Evolutionary conservation across 1,140 invertebrate species (phyloP), one percentile per base, ranked within the genome.

Genomic region (Doryteuthis pealeii): DNA sequence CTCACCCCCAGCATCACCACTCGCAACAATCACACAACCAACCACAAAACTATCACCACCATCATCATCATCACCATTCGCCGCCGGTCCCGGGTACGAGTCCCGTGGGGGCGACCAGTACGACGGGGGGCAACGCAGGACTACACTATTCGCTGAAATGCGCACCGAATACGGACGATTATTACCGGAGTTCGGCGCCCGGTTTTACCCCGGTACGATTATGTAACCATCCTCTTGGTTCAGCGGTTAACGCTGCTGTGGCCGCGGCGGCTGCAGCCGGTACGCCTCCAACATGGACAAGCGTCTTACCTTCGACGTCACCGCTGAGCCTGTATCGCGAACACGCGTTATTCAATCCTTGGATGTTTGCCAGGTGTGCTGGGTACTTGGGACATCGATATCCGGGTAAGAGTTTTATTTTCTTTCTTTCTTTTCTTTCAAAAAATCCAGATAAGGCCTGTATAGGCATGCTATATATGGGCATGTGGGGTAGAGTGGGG

Each of bases 81-180:
- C 54, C 54, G 5, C 18, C 54, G 1, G 22, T 22, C 22, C 45
- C 45, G 22, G 45, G 45, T 49, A 14, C 45, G 45, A 49, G 22
- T 12, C 65, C 65, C 1, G 31, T 30, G 28, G n/a, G n/a, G 28
- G 31, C 28, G n/a, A 4, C 28, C 4, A 30, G 22, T 30, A 3
- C 66, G 28, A 31, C 66, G 18, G 28, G 66, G 8, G 1, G 6
- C 31, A 10, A 5, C 28, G 5, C 66, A 6, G 66, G 66, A 30
- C 66, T 68, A 4, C 66, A 68, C 30, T 68, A 68, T 35, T 26
- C 66, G 66, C 22, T 68, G 30, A 68, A 68, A 30, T 68, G 66
- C 31, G 66, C 30, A 15, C 66, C 26, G 31, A 68, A 68, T 26
- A 32, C 66, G 28, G 66, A 68, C 5, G 32, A 35, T 22, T 35